These are phyloP conservation scores for Euthynnus affinis DNA, from an alignment of 2,797 vertebrate genomes.

Conservation along the genomic window DNA sequence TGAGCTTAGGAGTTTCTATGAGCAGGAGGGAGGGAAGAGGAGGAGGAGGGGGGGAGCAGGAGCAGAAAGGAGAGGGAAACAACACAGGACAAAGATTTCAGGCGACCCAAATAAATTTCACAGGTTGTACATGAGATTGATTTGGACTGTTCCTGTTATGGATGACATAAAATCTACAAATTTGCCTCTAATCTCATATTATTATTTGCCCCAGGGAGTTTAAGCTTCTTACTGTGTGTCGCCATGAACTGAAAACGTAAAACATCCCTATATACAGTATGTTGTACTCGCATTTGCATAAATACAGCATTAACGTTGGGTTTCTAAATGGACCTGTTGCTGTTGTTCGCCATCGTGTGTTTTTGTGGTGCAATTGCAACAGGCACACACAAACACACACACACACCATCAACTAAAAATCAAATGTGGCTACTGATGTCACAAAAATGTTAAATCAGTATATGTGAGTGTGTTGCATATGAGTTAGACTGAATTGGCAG, in stretches of 20 bases:
- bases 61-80: constrained; percentile 1
- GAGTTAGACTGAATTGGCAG: not conserved
- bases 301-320: rapidly evolving
- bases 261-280: not conserved
- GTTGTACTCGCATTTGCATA: not conserved
- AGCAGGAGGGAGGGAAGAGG: constrained; percentile 22
- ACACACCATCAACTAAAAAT: not conserved
- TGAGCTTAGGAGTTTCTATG: constrained; percentile 32
- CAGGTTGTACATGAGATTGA: not conserved
- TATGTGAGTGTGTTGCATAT: not conserved
- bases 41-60: constrained; percentile 30
- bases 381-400: too few species aligned
- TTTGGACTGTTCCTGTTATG: too few species aligned
- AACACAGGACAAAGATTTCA: not conserved
- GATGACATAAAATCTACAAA: too few species aligned
- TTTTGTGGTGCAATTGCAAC: constrained; percentile 24
- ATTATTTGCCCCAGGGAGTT: not conserved
- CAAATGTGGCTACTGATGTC: not conserved
- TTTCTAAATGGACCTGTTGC: not conserved
- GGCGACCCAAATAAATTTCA: too few species aligned
- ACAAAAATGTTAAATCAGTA: constrained; percentile 5
- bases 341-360: constrained; percentile 65
- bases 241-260: not conserved
- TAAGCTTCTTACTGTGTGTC: too few species aligned
- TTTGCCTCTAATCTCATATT: not conserved